Conservation (phyloP, 1,140 invertebrate genomes). For the Drosophila simulans region DNA sequence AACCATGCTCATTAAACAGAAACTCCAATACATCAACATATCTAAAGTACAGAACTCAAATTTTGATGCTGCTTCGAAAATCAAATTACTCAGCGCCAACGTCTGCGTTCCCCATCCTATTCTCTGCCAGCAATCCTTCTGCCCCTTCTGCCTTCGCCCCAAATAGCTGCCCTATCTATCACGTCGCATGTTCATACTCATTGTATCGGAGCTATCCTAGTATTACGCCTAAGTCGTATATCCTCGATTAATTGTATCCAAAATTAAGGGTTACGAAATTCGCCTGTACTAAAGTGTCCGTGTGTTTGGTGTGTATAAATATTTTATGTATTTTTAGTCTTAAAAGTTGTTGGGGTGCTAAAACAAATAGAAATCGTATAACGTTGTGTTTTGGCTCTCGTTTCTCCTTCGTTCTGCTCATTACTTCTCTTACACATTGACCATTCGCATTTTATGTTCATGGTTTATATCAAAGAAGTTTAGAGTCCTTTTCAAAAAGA, state of each 20-base stretch:
- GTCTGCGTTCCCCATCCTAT: conserved; percentile 8
- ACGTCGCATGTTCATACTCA: conserved; percentile 18
- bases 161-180: conserved; percentile 41
- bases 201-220: conserved; percentile 38
- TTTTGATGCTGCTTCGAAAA: conserved; percentile 61
- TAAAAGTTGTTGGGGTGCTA: conserved; percentile 44
- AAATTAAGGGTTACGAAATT: conserved; percentile 16
- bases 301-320: conserved; percentile 30
- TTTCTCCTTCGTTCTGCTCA: conserved; percentile 8
- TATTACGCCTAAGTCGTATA: conserved; percentile 68
- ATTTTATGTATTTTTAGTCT: conserved; percentile 47
- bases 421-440: conserved; percentile 20
- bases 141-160: not conserved
- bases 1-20: conserved; percentile 31
- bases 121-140: not conserved
- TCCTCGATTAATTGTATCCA: conserved; percentile 44
- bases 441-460: conserved; percentile 53
- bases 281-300: conserved; percentile 8
- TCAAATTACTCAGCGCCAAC: conserved; percentile 57
- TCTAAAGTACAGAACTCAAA: conserved; percentile 29
- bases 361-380: conserved; percentile 77
- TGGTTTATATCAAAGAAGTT: conserved; percentile 72
- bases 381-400: conserved; percentile 75
- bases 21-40: conserved; percentile 44
- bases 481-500: conserved; percentile 85